phyloP scores from a whole-genome alignment of 2,888 invertebrate genomes.

The Barypeithes pellucidus region DNA sequence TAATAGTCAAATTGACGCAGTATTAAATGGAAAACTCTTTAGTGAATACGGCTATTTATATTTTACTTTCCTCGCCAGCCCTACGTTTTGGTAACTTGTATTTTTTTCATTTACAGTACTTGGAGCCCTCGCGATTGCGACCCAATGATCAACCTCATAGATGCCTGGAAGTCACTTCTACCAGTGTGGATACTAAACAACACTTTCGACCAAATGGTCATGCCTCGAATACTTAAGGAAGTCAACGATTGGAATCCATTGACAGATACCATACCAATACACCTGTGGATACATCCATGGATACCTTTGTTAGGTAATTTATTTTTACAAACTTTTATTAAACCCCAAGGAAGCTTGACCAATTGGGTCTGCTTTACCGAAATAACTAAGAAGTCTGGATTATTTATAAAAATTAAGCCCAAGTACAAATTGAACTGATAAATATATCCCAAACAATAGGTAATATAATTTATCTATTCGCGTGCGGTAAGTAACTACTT shows the following conservation, averaged over 20 bases:
- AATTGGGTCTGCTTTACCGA: no score
- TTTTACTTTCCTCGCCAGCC: neutral
- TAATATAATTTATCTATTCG: no score
- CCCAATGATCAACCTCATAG: slow-evolving; percentile 84
- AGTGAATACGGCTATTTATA: neutral
- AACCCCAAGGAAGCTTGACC: no score
- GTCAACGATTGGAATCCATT: slow-evolving; percentile 96
- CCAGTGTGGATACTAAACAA: slow-evolving; percentile 90
- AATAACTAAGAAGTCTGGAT: no score
- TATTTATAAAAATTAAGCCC: no score
- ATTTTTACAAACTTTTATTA: slow-evolving; percentile 2
- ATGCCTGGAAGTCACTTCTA: slow-evolving; percentile 85
- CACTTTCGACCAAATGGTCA: slow-evolving; percentile 85
- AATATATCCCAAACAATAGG: no score
- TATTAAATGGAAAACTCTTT: no score
- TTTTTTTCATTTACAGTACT: slow-evolving; percentile 69
- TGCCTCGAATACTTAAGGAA: slow-evolving; percentile 82
- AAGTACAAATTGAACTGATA: no score
- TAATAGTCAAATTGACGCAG: no score
- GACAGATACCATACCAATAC: slow-evolving; percentile 94
- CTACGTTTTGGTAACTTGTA: neutral
- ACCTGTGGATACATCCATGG: slow-evolving; percentile 99
- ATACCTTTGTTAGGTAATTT: slow-evolving; percentile 84
- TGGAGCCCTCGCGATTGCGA: slow-evolving; percentile 91
- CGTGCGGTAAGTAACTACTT: no score